Evolutionary conservation across 1,140 invertebrate genomes (phyloP).

Genomic region (Watersipora subatra): DNA sequence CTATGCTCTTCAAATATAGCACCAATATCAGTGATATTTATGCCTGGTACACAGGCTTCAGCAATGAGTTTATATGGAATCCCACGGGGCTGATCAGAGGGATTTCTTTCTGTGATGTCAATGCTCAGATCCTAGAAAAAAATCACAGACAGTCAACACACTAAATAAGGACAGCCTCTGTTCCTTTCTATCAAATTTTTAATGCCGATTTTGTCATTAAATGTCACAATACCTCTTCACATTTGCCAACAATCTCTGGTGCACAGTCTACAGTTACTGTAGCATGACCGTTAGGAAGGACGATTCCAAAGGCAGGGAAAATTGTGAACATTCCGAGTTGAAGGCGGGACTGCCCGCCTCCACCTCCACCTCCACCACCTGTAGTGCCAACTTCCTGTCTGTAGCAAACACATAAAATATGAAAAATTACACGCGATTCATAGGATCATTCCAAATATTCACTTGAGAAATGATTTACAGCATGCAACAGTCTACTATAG

Average conservation of each 20-base stretch:
- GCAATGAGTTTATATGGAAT: constrained; percentile 35
- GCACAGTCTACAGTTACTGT: constrained; percentile 36
- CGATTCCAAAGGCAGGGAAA: constrained; percentile 35
- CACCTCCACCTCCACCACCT: constrained; percentile 14
- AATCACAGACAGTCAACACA: neutral
- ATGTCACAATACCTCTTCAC: constrained; percentile 27
- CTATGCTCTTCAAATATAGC: constrained; percentile 41
- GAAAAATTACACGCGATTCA: neutral
- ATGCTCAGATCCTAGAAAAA: constrained; percentile 29
- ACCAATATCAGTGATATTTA: constrained; percentile 30
- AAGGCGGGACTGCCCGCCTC: constrained; percentile 23
- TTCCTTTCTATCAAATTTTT: too few relatives aligned
- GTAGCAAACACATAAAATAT: constrained; percentile 5
- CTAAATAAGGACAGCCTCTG: neutral
- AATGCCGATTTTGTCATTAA: neutral
- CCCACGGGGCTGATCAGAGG: constrained; percentile 26
- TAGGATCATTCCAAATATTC: too few relatives aligned
- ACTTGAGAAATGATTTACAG: too few relatives aligned
- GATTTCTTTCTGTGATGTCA: constrained; percentile 34
- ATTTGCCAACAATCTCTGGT: constrained; percentile 27
- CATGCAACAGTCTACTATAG: too few relatives aligned
- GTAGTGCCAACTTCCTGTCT: constrained; percentile 23
- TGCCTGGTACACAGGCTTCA: constrained; percentile 35
- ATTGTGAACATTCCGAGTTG: constrained; percentile 34
- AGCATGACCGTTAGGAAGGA: constrained; percentile 27